Base-by-base conservation (phyloP, 2,797 vertebrate genomes). In the Geotrypetes seraphini region DNA sequence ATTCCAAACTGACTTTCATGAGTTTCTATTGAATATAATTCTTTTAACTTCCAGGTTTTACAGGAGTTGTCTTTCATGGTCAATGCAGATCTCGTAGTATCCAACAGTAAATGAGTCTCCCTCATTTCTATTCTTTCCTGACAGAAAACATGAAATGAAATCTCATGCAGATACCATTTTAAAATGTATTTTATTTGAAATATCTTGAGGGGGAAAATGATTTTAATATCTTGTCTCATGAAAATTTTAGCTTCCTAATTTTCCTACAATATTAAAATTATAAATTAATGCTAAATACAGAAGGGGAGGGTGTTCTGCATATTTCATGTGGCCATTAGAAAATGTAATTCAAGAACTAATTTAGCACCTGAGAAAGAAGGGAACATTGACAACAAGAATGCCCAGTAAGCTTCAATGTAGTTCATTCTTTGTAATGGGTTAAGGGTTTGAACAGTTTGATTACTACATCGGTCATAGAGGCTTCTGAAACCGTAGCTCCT, bases 191-290 rank as follows among this genome's bases (percentile, higher is more conserved):
- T 48, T 48, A 44, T 36, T 60, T 50, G 21, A 33, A 50, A 20
- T 47, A 48, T 12, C 34, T 59, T 33, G 31, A 65, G 37, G 36
- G n/a, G 15, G 5, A 49, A 49, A 45, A 7, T 5, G 45, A 47
- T 45, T 15, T 22, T 20, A 47, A 5, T 53, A 42, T 24, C 60
- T 33, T 12, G 42, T 47, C 52, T 42, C 12, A 21, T 10, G 6
- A 61, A 30, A 39, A 25, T 9, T 35, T 63, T 50, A 33, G 47
- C 19, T 57, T 47, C 10, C 1, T 42, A 22, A 37, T 22, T 47
- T 50, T 43, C 47, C 24, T 30, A 39, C 5, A 39, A 34, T 18
- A 36, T 38, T 38, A 32, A 49, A 59, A 43, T 29, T 10, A 28
- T 10, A 33, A 7, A 50, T 50, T 28, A 8, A 46, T 22, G 28